phyloP scores from a whole-genome alignment of 2,888 invertebrate genomes.

The Ditula angustiorana region DNA sequence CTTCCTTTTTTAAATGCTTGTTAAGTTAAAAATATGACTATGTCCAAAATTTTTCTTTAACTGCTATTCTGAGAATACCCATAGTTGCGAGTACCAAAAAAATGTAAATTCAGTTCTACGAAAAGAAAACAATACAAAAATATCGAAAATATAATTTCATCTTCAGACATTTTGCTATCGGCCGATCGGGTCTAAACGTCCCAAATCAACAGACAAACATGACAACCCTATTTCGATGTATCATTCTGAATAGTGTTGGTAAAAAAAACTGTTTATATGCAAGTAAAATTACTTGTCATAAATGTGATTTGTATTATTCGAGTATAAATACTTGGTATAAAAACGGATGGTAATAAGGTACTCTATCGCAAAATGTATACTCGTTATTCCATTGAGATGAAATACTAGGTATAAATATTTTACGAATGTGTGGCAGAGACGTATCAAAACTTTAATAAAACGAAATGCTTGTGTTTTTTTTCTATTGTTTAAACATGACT shows the following conservation, averaged over 20 bases:
- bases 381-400: no score
- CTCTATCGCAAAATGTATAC: no score
- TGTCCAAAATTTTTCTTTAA: neutral
- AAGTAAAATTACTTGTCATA: neutral
- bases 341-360: no score
- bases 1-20: no score
- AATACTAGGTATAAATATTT: no score
- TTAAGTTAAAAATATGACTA: neutral
- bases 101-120: slow-evolving; percentile 10
- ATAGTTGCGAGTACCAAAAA: no score
- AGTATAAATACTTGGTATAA: neutral
- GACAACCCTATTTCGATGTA: slow-evolving; percentile 40
- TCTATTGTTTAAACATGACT: no score
- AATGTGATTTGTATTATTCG: neutral
- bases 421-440: no score
- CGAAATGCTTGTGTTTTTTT: no score
- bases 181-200: slow-evolving; percentile 38
- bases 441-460: no score
- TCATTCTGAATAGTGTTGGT: slow-evolving; percentile 23
- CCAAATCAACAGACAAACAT: slow-evolving; percentile 40
- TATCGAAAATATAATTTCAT: slow-evolving; percentile 36
- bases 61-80: neutral
- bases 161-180: slow-evolving; percentile 37
- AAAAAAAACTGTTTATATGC: neutral
- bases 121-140: slow-evolving; percentile 34